Evolutionary conservation across 1,140 invertebrate genomes (phyloP).

Genomic region (Ceratosolen fusciceps): DNA sequence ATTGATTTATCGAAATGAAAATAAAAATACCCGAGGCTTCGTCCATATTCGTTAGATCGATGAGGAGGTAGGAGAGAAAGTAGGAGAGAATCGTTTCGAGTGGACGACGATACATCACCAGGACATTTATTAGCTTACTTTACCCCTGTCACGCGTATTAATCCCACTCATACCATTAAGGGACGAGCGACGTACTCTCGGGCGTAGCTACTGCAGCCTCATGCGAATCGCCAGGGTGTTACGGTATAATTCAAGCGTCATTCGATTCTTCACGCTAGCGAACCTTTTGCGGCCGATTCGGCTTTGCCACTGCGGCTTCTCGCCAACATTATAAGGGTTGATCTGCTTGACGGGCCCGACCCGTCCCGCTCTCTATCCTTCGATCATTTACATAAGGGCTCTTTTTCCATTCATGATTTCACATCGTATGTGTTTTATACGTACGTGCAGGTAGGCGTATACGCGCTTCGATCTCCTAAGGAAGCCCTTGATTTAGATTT

Average conservation of each 20-base stretch:
- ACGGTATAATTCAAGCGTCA: conserved; percentile 66
- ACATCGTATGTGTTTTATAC: too few species aligned
- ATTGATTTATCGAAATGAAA: not conserved
- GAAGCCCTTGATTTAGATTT: too few species aligned
- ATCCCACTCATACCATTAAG: conserved; percentile 1
- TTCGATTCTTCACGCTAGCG: conserved; percentile 63
- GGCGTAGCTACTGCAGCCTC: not conserved
- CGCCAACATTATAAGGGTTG: conserved; percentile 1
- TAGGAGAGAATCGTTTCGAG: conserved; percentile 16
- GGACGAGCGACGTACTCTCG: conserved; percentile 2
- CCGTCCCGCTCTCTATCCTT: conserved; percentile 1
- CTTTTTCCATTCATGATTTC: not conserved
- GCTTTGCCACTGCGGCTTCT: conserved; percentile 15
- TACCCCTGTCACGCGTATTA: conserved; percentile 46
- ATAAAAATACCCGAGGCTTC: not conserved
- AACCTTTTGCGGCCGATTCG: conserved; percentile 30
- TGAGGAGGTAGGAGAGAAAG: too few species aligned
- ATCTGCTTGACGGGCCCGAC: not conserved
- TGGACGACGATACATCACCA: conserved; percentile 40
- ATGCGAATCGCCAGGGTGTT: conserved; percentile 50
- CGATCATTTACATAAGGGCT: conserved; percentile 43
- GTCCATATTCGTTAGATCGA: not conserved
- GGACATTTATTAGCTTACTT: conserved; percentile 50
- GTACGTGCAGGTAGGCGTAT: too few species aligned
- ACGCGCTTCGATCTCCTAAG: too few species aligned